A percentile compares a stretch with the other conserved stretches of the same genome.
Conservation (phyloP, 2,797 vertebrate genomes). For the Pseudochirops cupreus region DNA sequence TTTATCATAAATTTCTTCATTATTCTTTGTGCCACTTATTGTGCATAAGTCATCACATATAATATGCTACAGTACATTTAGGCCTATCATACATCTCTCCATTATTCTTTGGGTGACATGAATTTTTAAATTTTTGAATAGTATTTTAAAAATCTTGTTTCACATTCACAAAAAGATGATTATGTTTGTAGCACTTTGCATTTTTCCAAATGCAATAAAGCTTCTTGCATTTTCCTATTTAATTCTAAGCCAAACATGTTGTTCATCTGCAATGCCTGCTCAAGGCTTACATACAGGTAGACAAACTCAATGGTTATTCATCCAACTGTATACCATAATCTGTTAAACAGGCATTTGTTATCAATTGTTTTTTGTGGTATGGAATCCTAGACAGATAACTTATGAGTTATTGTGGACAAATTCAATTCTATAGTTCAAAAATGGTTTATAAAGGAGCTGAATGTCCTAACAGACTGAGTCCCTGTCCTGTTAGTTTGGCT, state of each 20-base stretch:
- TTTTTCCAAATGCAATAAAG: neutral
- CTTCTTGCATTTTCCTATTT: neutral
- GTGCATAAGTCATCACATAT: neutral
- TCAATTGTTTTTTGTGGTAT: neutral
- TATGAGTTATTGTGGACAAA: neutral
- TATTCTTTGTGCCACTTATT: neutral
- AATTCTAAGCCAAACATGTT: neutral
- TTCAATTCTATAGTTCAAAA: neutral
- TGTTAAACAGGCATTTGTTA: neutral
- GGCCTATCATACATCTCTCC: neutral
- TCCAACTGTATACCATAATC: neutral
- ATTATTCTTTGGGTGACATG: neutral
- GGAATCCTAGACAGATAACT: neutral
- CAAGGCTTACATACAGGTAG: neutral
- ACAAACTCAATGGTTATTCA: neutral
- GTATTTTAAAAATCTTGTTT: neutral
- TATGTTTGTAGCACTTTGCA: neutral
- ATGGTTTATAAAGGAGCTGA: too few relatives aligned
- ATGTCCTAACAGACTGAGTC: too few relatives aligned
- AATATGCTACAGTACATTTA: neutral
- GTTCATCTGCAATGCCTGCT: neutral
- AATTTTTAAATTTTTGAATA: neutral
- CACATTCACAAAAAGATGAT: neutral
- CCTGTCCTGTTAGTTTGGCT: too few relatives aligned
- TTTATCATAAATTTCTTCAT: neutral